A percentile compares a stretch with the other conserved stretches of the same genome.
Conservation (phyloP, 2,888 invertebrate genomes). For the Nephrotoma flavescens region DNA sequence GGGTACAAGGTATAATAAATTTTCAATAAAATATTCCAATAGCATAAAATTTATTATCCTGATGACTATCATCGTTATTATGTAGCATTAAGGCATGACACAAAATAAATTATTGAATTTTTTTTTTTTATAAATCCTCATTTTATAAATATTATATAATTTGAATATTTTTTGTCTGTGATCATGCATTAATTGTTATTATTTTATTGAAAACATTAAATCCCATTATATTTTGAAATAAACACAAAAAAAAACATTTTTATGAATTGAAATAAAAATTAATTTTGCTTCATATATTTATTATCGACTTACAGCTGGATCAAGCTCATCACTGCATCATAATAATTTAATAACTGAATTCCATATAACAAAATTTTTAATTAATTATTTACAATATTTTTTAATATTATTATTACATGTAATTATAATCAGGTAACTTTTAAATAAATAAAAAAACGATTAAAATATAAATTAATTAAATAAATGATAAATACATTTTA, state of each 20-base stretch:
- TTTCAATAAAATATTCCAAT: background rate
- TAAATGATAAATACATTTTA: background rate
- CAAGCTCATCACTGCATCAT: conserved; percentile 2
- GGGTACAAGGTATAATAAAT: conserved; percentile 44
- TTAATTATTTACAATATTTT: background rate
- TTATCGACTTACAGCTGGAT: background rate
- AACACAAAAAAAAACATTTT: background rate
- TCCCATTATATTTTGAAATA: background rate
- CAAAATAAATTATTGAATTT: background rate
- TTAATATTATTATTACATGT: background rate
- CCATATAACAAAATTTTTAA: background rate
- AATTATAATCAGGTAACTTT: conserved; percentile 1
- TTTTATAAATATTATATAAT: background rate
- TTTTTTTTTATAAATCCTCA: background rate
- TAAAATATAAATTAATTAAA: background rate
- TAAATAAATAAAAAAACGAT: background rate
- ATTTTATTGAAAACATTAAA: background rate
- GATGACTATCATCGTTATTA: background rate
- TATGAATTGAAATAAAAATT: background rate
- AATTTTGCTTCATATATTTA: background rate
- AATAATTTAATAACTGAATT: background rate
- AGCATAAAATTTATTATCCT: background rate
- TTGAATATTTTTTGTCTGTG: background rate
- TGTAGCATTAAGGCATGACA: background rate
- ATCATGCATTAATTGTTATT: background rate